A percentile compares a stretch with the other conserved stretches of the same genome.
Conservation (phyloP, 2,888 invertebrate genomes). For the Dolichomitus sp. region DNA sequence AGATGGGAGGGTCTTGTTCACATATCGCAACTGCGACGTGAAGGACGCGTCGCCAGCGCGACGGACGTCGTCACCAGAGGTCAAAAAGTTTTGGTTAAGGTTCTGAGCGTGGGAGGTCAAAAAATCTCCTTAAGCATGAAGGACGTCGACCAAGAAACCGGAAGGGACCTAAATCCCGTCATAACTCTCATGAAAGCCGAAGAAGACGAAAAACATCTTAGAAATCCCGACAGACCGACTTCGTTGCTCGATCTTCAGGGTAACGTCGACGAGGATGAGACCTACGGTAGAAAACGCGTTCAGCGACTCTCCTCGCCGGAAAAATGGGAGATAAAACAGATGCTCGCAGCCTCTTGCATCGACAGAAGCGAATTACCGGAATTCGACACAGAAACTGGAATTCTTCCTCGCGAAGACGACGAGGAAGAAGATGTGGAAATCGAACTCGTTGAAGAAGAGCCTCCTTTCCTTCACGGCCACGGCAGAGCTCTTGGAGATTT, state of each 20-base stretch:
- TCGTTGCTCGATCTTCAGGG: conserved; percentile 87
- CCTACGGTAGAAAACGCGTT: conserved; percentile 93
- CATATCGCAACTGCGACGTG: conserved; percentile 97
- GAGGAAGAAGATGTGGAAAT: conserved; percentile 99
- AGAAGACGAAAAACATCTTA: conserved; percentile 90
- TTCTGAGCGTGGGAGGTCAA: conserved; percentile 95
- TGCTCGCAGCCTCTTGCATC: conserved; percentile 83
- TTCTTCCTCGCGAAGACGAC: conserved; percentile 96
- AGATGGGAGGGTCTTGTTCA: conserved; percentile 99
- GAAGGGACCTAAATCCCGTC: conserved; percentile 97
- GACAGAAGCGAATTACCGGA: conserved; percentile 97
- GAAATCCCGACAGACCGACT: conserved; percentile 97
- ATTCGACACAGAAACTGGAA: conserved; percentile 98
- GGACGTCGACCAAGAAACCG: conserved; percentile 98
- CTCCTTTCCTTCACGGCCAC: conserved; percentile 97
- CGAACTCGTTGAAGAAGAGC: conserved; percentile 99
- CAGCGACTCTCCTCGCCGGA: conserved; percentile 98
- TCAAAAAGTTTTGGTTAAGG: conserved; percentile 95
- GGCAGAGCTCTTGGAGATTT: conserved; percentile 96
- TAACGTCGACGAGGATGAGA: conserved; percentile 92
- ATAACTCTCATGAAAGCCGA: conserved; percentile 89
- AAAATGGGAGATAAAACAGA: conserved; percentile 98
- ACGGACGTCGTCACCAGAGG: conserved; percentile 97
- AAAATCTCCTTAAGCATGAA: conserved; percentile 97
- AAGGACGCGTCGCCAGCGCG: conserved; percentile 97